Evolutionary conservation across 1,140 invertebrate genomes (phyloP).

Genomic region (Anadara kagoshimensis): DNA sequence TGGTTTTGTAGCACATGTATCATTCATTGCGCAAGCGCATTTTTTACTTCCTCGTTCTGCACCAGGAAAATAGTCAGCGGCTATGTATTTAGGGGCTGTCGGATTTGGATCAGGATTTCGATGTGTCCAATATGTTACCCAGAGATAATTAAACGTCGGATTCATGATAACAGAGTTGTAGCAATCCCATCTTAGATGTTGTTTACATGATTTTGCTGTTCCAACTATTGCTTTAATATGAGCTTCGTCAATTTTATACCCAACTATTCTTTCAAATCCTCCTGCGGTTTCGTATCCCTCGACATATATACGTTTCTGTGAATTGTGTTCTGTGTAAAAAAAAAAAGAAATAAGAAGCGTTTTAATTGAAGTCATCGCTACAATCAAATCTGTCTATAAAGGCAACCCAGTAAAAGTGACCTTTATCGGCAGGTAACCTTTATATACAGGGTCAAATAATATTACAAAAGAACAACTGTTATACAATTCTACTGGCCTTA

Average conservation of each 20-base stretch:
- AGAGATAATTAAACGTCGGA: conserved; percentile 32
- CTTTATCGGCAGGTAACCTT: too few species aligned
- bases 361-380: too few species aligned
- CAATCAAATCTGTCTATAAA: too few species aligned
- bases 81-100: not conserved
- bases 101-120: conserved; percentile 11
- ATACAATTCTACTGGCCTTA: too few species aligned
- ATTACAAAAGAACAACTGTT: too few species aligned
- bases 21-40: conserved; percentile 53
- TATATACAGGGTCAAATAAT: too few species aligned
- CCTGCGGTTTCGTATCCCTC: conserved; percentile 57
- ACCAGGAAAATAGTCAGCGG: conserved; percentile 59
- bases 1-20: not conserved
- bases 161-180: conserved; percentile 58
- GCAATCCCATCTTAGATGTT: conserved; percentile 64
- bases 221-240: conserved; percentile 54
- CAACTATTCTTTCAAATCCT: conserved; percentile 45
- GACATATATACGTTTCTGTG: conserved; percentile 42
- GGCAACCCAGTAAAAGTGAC: too few species aligned
- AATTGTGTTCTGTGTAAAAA: conserved; percentile 52
- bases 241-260: conserved; percentile 50
- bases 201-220: conserved; percentile 51
- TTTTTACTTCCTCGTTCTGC: conserved; percentile 45
- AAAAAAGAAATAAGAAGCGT: too few species aligned
- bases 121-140: conserved; percentile 61